Conservation (phyloP, 2,797 vertebrate species). For the Clarias pachynema region DNA sequence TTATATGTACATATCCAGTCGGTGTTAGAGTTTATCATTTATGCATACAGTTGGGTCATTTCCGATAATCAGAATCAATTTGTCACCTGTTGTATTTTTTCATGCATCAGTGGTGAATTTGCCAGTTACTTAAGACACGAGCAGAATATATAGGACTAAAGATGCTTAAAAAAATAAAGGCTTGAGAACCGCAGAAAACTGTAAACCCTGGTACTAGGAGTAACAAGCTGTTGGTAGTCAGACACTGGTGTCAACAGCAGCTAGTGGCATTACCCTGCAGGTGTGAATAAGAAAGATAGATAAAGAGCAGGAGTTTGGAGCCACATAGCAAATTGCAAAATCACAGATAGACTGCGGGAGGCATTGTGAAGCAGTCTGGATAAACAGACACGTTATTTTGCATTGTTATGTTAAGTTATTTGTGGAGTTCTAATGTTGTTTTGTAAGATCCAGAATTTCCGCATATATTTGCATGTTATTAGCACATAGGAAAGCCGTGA, state of each 20-base stretch:
- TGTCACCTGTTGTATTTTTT: not conserved
- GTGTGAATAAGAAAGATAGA: not conserved
- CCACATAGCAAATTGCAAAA: not conserved
- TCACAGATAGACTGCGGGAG: slow-evolving; percentile 6
- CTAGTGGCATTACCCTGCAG: slow-evolving; percentile 17
- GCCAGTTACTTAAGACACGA: not conserved
- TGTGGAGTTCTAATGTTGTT: slow-evolving; percentile 4
- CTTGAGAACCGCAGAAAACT: not conserved
- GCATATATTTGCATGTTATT: slow-evolving; percentile 17
- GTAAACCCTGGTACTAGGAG: not conserved
- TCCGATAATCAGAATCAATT: not conserved
- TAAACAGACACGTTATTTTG: slow-evolving; percentile 10
- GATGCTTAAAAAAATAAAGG: not conserved
- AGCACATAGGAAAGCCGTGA: not conserved
- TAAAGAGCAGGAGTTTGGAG: slow-evolving; percentile 7
- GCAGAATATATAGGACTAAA: not conserved
- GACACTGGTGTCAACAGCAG: slow-evolving; percentile 16
- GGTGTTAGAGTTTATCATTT: too few relatives aligned
- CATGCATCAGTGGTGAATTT: not conserved
- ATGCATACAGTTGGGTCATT: not conserved
- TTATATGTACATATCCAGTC: not conserved
- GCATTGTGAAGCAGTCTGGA: not conserved
- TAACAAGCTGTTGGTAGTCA: slow-evolving; percentile 18
- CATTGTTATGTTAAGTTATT: not conserved
- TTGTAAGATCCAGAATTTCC: not conserved